Evolutionary conservation across 2,113 vertebrate genomes (phyloP).

Genomic region (Pomatostomus ruficeps): DNA sequence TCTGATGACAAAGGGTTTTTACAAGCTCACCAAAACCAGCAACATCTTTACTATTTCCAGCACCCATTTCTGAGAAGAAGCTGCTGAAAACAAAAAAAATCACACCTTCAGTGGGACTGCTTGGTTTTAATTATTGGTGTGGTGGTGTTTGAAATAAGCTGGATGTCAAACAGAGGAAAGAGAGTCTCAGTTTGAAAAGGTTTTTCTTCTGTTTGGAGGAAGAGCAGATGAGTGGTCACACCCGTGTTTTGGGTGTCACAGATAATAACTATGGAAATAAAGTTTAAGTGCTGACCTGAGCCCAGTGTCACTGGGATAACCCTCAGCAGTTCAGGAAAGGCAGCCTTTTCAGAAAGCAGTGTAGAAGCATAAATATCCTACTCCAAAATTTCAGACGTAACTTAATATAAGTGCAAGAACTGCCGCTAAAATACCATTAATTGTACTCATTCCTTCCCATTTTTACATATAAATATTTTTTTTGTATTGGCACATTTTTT

Average conservation of each 20-base stretch:
- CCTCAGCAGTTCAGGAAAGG: not conserved
- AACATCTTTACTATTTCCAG: not conserved
- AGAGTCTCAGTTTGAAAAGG: not conserved
- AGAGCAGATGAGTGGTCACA: not conserved
- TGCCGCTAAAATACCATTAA: not conserved
- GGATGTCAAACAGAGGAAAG: not conserved
- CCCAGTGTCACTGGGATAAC: not conserved
- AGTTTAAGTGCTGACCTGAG: not conserved
- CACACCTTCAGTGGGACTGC: not conserved
- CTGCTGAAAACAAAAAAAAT: not conserved
- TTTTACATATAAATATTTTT: not conserved
- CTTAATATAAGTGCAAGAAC: not conserved
- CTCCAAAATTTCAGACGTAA: not conserved
- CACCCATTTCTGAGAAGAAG: not conserved
- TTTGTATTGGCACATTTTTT: not conserved
- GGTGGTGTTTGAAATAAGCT: not conserved
- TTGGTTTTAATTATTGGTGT: not conserved
- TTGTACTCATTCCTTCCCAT: not conserved
- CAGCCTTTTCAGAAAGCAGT: not conserved
- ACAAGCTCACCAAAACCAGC: not conserved
- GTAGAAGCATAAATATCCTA: not conserved
- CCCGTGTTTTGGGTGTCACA: not conserved
- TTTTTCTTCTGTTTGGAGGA: not conserved
- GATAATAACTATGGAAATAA: not conserved
- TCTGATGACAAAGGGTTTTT: slow-evolving; percentile 11